Base-by-base conservation (phyloP, 2,113 vertebrate species). In the Indri indri region DNA sequence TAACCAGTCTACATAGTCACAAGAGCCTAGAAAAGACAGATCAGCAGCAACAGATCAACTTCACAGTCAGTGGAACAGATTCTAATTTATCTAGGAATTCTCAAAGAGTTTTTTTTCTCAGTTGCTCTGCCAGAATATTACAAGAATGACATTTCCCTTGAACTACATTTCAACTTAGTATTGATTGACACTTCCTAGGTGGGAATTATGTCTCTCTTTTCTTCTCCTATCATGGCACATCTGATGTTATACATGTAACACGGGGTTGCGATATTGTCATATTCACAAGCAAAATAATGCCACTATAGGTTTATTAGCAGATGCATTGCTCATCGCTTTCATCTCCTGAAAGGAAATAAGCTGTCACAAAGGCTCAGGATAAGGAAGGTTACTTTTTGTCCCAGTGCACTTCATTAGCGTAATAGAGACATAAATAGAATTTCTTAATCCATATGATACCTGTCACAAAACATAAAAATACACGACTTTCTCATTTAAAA, bases 331-430 rank as follows among this genome's bases (percentile, higher is more conserved):
- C 45, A 50, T n/a, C 65, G 47, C 96, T 76, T 45, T 88, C 80
- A 91, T 89, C 90, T 66, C 54, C 77, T 87, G 13, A 92, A 68
- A 94, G 79, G 95, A 93, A 95, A 97, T 91, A 93, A 91, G 37
- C 37, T 96, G 73, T 97, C 96, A 95, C 79, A 89, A 97, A 87
- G 66, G 76, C 32, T 52, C 73, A 86, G 20, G 52, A 92, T 92
- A 96, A 98, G 52, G 92, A 96, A 97, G 65, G 63, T 22, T 96
- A 91, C 76, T 88, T 95, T 98, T 92, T 96, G 97, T 93, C 82
- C 96, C 74, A 80, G 68, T 79, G 57, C n/a, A 93, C 92, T 97
- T 96, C 97, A 96, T 94, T 96, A 95, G 32, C 92, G 77, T 90
- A 98, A 81, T 70, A 82, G 84, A 89, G 94, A 91, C 90, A 96